Evolutionary conservation across 2,888 invertebrate species (phyloP), one percentile per base, ranked within the genome.

Genomic region (Syritta pipiens): DNA sequence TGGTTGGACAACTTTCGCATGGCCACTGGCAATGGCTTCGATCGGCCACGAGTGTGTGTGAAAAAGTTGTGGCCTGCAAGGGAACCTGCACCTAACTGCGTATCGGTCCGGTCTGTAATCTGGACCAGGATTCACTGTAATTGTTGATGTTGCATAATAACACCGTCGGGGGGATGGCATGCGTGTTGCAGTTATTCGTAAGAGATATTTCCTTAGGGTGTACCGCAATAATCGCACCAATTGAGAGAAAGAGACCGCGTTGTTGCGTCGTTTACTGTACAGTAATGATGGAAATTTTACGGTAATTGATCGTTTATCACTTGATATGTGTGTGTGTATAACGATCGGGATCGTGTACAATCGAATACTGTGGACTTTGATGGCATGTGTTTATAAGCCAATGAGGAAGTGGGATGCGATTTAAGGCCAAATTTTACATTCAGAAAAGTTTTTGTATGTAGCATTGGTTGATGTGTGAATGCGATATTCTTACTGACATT

Each of bases 1-100:
- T 55, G 48, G 77, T 72, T 53, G 46, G 28, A 77, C 77, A 72
- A 77, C 77, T 77, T 72, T 77, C 77, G 60, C 65, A 72, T 77
- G 59, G 42, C 77, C 72, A 49, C 22, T 42, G 65, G 65, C 72
- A 32, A 37, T 53, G 30, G 42, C 24, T 17, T 37, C 37, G 17
- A 26, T 26, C 22, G 7, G 53, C 37, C 35, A 9, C 51, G 46
- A 44, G 65, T 24, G 19, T 72, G 48, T 57, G 19, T 40, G 51
- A 46, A 77, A 24, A 32, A 51, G 40, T 57, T 26, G 28, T 35
- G n/a, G n/a, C n/a, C n/a, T n/a, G n/a, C n/a, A n/a, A n/a, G n/a
- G n/a, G n/a, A n/a, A n/a, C n/a, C n/a, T n/a, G 46, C 30, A 37
- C 35, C 37, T 14, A 30, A 22, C 53, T 60, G 28, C 49, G 57